Evolutionary conservation across 2,888 invertebrate genomes (phyloP).

Genomic region (Drosophila recens): DNA sequence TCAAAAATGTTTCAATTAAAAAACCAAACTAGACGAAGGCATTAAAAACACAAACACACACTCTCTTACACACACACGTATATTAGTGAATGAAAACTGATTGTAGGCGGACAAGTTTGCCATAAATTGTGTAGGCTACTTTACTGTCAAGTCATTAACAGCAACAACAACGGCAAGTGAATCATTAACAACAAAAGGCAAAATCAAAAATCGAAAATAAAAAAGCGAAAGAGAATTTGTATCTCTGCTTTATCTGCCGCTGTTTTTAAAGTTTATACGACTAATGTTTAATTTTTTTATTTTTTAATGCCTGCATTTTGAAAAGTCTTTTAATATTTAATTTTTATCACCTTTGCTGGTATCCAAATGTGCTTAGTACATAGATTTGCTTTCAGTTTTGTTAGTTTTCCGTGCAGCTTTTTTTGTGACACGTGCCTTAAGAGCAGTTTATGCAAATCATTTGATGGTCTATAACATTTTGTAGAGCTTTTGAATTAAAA

Average conservation of each 20-base stretch:
- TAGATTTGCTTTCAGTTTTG: constrained; percentile 7
- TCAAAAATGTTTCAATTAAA: constrained; percentile 80
- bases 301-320: constrained; percentile 2
- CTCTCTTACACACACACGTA: constrained; percentile 19
- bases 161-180: constrained; percentile 64
- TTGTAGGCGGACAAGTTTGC: constrained; percentile 80
- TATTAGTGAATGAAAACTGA: constrained; percentile 65
- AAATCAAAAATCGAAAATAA: neutral
- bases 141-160: constrained; percentile 78
- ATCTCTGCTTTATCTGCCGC: constrained; percentile 31
- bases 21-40: constrained; percentile 60
- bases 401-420: neutral
- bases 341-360: constrained; percentile 17
- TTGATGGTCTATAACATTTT: constrained; percentile 57
- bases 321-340: constrained; percentile 3
- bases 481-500: constrained; percentile 54
- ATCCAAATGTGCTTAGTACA: neutral
- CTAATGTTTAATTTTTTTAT: constrained; percentile 3
- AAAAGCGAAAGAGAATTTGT: constrained; percentile 18
- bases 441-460: constrained; percentile 57
- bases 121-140: constrained; percentile 79
- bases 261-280: constrained; percentile 4
- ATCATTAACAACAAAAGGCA: constrained; percentile 72
- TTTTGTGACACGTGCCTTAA: constrained; percentile 43
- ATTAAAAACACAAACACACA: constrained; percentile 39